Evolutionary conservation across 2,113 vertebrate genomes (phyloP).

Genomic region (Zosterops borbonicus): DNA sequence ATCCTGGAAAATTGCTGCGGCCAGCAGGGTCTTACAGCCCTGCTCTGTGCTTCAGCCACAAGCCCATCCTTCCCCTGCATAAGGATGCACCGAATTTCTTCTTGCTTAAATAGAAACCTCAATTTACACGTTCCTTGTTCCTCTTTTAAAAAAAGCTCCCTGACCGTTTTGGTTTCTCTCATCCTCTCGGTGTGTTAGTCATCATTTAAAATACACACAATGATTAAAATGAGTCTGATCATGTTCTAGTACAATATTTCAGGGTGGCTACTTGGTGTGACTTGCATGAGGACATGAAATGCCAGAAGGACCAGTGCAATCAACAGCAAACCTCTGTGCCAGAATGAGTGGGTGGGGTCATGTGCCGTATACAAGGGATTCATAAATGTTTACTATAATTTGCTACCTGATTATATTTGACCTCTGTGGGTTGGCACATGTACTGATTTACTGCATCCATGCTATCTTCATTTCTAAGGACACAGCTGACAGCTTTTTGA

Average conservation of each 20-base stretch:
- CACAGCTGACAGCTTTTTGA: constrained; percentile 60
- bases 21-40: not conserved
- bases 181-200: constrained; percentile 64
- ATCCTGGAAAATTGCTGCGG: not conserved
- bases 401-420: constrained; percentile 84
- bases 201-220: constrained; percentile 57
- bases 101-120: constrained; percentile 9
- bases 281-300: constrained; percentile 72
- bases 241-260: constrained; percentile 68
- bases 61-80: not conserved
- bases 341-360: constrained; percentile 87
- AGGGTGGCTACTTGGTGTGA: constrained; percentile 71
- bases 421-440: constrained; percentile 88
- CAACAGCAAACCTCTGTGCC: constrained; percentile 80
- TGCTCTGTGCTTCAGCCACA: not conserved
- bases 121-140: constrained; percentile 15
- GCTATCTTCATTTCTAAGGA: constrained; percentile 72
- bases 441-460: constrained; percentile 69
- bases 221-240: constrained; percentile 76
- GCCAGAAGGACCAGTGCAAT: constrained; percentile 81
- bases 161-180: constrained; percentile 48
- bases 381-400: constrained; percentile 92
- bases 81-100: not conserved
- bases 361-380: constrained; percentile 87
- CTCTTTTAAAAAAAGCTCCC: not conserved